A percentile compares a stretch with the other conserved stretches of the same genome.
These are phyloP conservation scores for Steinernema scapterisci DNA, from an alignment of 2,888 invertebrate species.

Conservation along the genomic window DNA sequence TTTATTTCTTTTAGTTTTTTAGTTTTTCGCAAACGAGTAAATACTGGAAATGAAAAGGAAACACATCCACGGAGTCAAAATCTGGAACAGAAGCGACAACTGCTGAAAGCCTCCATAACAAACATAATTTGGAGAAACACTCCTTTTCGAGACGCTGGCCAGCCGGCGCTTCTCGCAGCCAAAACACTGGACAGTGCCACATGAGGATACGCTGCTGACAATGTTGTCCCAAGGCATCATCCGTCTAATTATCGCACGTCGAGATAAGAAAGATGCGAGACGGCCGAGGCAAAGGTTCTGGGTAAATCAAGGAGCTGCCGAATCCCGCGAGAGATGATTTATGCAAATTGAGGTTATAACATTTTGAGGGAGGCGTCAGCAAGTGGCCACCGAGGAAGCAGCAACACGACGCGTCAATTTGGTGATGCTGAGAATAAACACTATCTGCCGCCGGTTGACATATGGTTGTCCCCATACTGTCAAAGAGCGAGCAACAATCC, in stretches of 20 bases:
- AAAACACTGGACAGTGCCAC: no score
- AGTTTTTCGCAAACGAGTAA: neutral
- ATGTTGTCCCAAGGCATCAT: slow-evolving; percentile 11
- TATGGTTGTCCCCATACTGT: slow-evolving; percentile 14
- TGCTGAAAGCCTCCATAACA: neutral
- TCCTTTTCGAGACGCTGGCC: no score
- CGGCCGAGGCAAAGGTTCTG: neutral
- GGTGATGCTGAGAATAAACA: slow-evolving; percentile 22
- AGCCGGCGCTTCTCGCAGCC: no score
- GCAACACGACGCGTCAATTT: slow-evolving; percentile 11
- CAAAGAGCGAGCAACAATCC: slow-evolving; percentile 4
- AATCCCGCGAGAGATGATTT: slow-evolving; percentile 19
- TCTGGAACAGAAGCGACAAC: no score
- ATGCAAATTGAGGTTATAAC: slow-evolving; percentile 29
- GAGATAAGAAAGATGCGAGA: slow-evolving; percentile 7
- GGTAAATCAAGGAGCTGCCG: neutral
- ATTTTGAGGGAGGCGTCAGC: slow-evolving; percentile 15
- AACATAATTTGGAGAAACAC: neutral
- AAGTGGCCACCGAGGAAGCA: slow-evolving; percentile 1
- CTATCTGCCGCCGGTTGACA: slow-evolving; percentile 20
- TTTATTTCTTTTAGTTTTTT: no score
- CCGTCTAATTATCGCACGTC: slow-evolving; percentile 27
- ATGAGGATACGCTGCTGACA: neutral
- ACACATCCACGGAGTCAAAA: no score
- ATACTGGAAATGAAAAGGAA: no score